Percentiles rank a stretch among this genome's conserved stretches.
These are phyloP conservation scores for Streptopelia turtur DNA, from an alignment of 2,797 vertebrate genomes.

Conservation along the genomic window DNA sequence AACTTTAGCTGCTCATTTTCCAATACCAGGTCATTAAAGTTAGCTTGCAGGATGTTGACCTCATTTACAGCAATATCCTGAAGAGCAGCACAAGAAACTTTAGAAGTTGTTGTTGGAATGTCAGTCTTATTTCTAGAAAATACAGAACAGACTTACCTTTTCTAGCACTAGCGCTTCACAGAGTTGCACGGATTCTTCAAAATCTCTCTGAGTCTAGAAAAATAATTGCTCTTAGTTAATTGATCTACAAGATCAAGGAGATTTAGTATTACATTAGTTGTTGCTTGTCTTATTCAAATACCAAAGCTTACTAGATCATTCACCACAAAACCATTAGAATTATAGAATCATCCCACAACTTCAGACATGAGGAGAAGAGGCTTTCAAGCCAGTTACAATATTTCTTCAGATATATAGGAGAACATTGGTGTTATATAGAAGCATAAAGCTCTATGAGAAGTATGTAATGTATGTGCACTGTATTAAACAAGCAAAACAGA, in stretches of 20 bases:
- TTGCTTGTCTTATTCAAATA: not conserved
- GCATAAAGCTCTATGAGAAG: not conserved
- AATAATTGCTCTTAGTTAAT: not conserved
- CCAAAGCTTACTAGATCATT: not conserved
- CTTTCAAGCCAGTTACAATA: not conserved
- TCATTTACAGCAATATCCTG: conserved; percentile 75
- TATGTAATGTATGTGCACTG: not conserved
- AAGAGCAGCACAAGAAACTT: not conserved
- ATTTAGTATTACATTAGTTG: not conserved
- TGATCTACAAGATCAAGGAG: not conserved
- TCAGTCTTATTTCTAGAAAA: not conserved
- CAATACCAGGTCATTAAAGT: conserved; percentile 68
- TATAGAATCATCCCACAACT: not conserved
- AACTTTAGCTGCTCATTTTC: conserved; percentile 75
- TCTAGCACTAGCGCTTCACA: conserved; percentile 84
- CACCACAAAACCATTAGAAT: not conserved
- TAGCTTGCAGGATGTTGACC: conserved; percentile 46
- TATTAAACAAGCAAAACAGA: not conserved
- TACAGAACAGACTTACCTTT: conserved; percentile 76
- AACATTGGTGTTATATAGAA: not conserved
- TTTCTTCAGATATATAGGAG: not conserved
- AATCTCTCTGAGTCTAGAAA: conserved; percentile 76
- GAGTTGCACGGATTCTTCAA: conserved; percentile 84
- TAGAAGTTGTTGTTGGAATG: not conserved
- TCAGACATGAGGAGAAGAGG: not conserved